Conservation (phyloP, 2,888 invertebrate genomes). For the Epirrita christyi region DNA sequence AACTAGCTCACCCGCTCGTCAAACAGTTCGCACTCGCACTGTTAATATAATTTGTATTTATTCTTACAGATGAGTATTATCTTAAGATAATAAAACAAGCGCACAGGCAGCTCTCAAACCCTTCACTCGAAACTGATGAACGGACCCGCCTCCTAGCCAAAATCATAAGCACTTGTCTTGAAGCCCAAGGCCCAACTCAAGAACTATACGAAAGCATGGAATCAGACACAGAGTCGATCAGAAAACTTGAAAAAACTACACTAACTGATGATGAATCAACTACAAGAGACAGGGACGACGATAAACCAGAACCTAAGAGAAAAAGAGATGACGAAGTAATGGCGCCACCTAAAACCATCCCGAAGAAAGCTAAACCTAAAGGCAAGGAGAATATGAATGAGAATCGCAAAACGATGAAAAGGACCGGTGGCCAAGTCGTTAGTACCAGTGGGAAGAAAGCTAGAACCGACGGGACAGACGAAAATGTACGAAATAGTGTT, state of each 20-base stretch:
- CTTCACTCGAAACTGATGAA: conserved; percentile 62
- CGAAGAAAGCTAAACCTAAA: conserved; percentile 61
- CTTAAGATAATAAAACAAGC: conserved; percentile 60
- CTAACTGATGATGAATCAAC: conserved; percentile 17
- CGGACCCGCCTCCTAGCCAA: conserved; percentile 61
- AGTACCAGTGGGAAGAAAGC: conserved; percentile 14
- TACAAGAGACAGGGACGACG: not conserved
- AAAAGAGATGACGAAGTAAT: conserved; percentile 56
- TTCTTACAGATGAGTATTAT: conserved; percentile 64
- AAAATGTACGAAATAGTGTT: not conserved
- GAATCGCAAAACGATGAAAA: conserved; percentile 36
- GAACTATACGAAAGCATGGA: conserved; percentile 47
- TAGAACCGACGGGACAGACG: conserved; percentile 1
- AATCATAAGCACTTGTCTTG: conserved; percentile 66
- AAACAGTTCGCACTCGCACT: too few relatives aligned
- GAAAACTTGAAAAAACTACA: conserved; percentile 19
- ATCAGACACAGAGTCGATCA: conserved; percentile 50
- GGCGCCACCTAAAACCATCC: conserved; percentile 69
- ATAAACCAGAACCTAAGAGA: conserved; percentile 12
- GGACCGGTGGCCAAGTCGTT: conserved; percentile 4
- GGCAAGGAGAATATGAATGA: conserved; percentile 46
- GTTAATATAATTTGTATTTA: too few relatives aligned
- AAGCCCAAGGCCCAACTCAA: conserved; percentile 49
- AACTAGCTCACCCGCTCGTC: not conserved
- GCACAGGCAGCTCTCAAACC: conserved; percentile 62